Conservation (phyloP, 2,113 vertebrate genomes). For the Plestiodon gilberti region DNA sequence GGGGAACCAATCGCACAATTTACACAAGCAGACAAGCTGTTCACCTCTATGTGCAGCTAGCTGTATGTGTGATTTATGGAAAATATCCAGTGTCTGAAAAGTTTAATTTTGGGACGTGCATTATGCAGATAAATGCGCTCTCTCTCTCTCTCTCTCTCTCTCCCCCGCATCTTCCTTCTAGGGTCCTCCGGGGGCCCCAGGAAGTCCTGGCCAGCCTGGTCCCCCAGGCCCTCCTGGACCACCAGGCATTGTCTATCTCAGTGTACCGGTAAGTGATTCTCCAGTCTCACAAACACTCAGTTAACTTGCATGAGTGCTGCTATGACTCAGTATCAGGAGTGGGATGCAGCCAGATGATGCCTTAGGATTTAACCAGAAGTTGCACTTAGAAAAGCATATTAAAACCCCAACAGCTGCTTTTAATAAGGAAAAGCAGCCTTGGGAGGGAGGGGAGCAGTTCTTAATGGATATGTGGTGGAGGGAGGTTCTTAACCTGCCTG, state of each 20-base stretch:
- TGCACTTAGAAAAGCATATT: neutral
- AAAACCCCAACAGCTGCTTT: neutral
- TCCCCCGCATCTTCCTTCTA: conserved; percentile 10
- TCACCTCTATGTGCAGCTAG: neutral
- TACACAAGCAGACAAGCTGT: no score
- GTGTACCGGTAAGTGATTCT: conserved; percentile 60
- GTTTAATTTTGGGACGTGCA: neutral
- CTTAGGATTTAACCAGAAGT: neutral
- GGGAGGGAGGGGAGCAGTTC: neutral
- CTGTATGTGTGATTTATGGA: neutral
- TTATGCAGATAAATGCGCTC: neutral
- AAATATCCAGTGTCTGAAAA: neutral
- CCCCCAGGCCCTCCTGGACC: conserved; percentile 64
- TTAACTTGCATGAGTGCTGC: neutral
- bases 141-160: neutral
- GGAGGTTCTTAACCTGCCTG: neutral
- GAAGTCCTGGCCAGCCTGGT: conserved; percentile 43
- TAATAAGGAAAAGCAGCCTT: neutral
- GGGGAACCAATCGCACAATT: neutral
- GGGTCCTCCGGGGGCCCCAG: conserved; percentile 60
- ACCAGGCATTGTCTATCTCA: conserved; percentile 73
- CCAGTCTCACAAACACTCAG: fast-evolving
- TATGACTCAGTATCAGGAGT: neutral
- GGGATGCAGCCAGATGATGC: neutral
- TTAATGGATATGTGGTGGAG: neutral